phyloP scores from a whole-genome alignment of 2,113 vertebrate species.

The Xiphias gladius region DNA sequence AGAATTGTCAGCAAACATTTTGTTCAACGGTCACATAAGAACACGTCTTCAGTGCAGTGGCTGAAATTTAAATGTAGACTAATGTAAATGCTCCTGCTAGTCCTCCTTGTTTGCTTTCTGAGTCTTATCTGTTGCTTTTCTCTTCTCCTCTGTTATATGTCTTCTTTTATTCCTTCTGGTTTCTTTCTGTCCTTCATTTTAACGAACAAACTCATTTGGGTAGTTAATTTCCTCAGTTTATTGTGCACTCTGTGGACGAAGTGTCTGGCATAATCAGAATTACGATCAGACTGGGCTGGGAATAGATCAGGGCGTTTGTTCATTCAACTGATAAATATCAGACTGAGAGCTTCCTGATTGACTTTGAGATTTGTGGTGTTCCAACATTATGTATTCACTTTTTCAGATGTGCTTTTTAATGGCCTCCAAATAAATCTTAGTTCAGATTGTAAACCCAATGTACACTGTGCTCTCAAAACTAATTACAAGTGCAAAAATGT shows the following conservation, averaged over 20 bases:
- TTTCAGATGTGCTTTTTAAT: neutral
- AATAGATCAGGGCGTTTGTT: neutral
- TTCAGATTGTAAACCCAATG: neutral
- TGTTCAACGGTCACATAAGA: neutral
- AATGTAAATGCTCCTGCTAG: conserved; percentile 13
- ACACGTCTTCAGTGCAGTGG: neutral
- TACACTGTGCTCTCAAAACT: conserved; percentile 1
- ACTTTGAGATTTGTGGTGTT: conserved; percentile 5
- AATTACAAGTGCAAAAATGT: neutral
- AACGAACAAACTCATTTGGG: neutral
- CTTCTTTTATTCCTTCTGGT: neutral
- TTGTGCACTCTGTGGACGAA: neutral
- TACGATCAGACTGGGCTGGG: neutral
- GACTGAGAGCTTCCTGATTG: conserved; percentile 8
- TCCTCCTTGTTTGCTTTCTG: conserved; percentile 26
- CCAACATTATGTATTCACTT: neutral
- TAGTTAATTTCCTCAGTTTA: neutral
- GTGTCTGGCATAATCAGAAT: neutral
- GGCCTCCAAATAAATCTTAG: neutral
- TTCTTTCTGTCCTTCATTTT: conserved; percentile 14
- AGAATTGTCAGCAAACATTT: neutral
- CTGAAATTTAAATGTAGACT: neutral
- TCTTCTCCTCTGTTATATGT: neutral
- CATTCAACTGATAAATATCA: conserved; percentile 11
- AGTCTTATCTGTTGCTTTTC: conserved; percentile 14